Conservation (phyloP, 2,113 vertebrate species). For the Syrrhaptes paradoxus region DNA sequence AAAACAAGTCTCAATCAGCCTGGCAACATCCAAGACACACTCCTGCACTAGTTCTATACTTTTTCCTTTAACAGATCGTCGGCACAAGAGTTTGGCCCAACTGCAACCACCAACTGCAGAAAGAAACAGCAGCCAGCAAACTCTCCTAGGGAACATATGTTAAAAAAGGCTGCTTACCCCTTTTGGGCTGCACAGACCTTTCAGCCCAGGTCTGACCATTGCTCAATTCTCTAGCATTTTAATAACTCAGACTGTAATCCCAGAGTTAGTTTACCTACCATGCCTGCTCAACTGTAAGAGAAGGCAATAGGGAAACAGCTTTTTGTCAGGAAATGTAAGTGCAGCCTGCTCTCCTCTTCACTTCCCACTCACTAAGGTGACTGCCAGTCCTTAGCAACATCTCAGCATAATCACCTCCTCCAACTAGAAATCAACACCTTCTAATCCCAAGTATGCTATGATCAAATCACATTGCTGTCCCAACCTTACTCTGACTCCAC, state of each 20-base stretch:
- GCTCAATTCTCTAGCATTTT: background rate
- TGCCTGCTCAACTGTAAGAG: background rate
- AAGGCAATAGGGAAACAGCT: background rate
- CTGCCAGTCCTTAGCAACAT: background rate
- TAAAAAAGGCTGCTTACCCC: background rate
- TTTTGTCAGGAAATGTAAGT: background rate
- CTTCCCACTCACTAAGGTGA: background rate
- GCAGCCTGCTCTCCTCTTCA: background rate
- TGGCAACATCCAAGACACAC: background rate
- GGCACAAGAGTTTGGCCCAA: background rate
- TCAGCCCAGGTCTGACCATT: background rate
- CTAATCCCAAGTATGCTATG: background rate
- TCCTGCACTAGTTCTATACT: background rate
- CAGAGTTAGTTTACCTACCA: background rate
- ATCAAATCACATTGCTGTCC: fast-evolving
- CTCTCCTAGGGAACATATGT: background rate
- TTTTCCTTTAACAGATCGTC: background rate
- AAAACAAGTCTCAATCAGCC: background rate
- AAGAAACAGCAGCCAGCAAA: background rate
- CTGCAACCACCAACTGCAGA: background rate
- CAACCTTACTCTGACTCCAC: background rate
- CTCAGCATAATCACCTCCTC: background rate
- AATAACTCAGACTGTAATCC: background rate
- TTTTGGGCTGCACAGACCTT: background rate
- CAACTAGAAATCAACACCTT: background rate